Evolutionary conservation across 2,888 invertebrate genomes (phyloP).

Genomic region (Acanthococcus lagerstroemiae): DNA sequence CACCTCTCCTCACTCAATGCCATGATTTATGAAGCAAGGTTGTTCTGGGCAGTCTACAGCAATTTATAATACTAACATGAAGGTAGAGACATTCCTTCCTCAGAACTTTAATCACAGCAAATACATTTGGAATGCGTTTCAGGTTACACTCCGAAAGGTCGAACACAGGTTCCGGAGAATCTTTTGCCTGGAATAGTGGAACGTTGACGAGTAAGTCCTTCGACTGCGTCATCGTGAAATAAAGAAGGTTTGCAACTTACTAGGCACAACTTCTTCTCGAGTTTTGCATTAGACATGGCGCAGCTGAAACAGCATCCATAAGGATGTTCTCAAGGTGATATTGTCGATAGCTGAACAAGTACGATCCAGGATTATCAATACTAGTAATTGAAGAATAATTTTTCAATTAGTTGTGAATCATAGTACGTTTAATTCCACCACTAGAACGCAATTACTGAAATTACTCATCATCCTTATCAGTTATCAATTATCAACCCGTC

Average conservation of each 20-base stretch:
- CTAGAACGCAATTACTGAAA: too few relatives aligned
- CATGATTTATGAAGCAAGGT: neutral
- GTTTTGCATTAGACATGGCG: conserved; percentile 14
- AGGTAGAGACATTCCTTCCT: conserved; percentile 58
- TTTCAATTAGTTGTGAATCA: too few relatives aligned
- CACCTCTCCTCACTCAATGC: neutral
- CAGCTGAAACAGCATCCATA: too few relatives aligned
- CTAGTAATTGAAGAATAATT: too few relatives aligned
- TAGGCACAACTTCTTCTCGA: conserved; percentile 21
- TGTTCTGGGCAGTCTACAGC: neutral
- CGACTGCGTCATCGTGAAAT: neutral
- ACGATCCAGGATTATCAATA: too few relatives aligned
- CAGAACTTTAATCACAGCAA: conserved; percentile 68
- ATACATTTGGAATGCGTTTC: conserved; percentile 61
- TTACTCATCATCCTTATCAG: too few relatives aligned
- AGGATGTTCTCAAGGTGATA: too few relatives aligned
- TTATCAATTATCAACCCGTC: too few relatives aligned
- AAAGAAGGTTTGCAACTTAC: neutral
- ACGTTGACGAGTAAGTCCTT: neutral
- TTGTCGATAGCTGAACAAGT: too few relatives aligned
- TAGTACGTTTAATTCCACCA: too few relatives aligned
- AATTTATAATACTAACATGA: conserved; percentile 38
- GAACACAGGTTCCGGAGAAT: conserved; percentile 70
- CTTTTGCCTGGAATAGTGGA: conserved; percentile 49
- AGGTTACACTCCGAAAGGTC: conserved; percentile 71